Evolutionary conservation across 2,113 vertebrate genomes (phyloP).

Genomic region (Rhineura floridana): DNA sequence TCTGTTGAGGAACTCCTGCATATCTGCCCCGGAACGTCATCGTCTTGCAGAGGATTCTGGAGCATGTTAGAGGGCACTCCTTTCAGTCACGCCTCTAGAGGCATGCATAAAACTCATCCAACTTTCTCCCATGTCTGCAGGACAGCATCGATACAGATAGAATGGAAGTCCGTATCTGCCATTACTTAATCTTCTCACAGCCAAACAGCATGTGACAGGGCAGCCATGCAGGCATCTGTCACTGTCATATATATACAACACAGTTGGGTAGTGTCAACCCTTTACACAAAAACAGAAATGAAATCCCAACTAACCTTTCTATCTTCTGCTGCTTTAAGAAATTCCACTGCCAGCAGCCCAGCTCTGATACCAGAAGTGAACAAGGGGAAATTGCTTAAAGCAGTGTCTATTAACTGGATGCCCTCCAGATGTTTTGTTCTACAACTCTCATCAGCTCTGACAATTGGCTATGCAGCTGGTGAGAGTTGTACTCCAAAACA

Average conservation of each 20-base stretch:
- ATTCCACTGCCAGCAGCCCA: neutral
- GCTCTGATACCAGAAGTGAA: neutral
- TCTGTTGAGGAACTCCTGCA: neutral
- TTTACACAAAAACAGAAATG: neutral
- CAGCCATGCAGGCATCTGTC: neutral
- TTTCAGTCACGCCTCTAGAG: neutral
- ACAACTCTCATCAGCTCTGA: too few species aligned
- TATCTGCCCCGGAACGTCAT: neutral
- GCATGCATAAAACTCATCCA: neutral
- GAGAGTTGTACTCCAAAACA: too few species aligned
- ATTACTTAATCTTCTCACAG: neutral
- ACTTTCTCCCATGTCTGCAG: neutral
- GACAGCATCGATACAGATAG: neutral
- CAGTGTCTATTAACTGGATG: neutral
- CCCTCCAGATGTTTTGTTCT: neutral
- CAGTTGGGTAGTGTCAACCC: neutral
- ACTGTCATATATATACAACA: neutral
- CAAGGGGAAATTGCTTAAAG: neutral
- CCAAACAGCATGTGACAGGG: neutral
- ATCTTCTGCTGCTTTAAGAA: neutral
- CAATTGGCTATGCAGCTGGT: too few species aligned
- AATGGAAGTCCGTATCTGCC: neutral
- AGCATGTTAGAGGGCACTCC: neutral
- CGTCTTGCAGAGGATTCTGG: neutral
- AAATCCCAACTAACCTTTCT: neutral